Base-by-base conservation (phyloP, 2,888 invertebrate species). In the Drosophila lutescens region DNA sequence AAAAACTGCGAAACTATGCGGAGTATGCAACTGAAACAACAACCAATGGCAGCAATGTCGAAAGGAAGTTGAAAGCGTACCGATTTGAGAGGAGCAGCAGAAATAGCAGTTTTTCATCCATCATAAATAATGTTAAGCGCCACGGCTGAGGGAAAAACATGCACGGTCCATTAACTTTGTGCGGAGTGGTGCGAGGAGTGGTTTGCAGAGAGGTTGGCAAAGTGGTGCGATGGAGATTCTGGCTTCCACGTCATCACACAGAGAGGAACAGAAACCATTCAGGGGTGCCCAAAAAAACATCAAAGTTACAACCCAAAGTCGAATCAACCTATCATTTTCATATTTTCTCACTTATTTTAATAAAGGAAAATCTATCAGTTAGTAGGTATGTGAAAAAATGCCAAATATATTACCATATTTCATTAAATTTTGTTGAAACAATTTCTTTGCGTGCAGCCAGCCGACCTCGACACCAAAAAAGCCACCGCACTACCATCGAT, bases 121-220 rank as follows among this genome's bases (percentile, higher is more conserved):
- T 87, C 91, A 89, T 91, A 91, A 91, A 91, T 91, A 89, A 89
- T 90, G 86, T 89, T 91, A 91, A 91, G 91, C 91, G 91, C 91
- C 91, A 91, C 84, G 90, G 91, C 89, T 91, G 90, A 91, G 86
- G 86, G 90, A 89, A 90, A 90, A 91, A 91, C 91, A 91, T 91
- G 91, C 87, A 89, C 91, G 90, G 90, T 89, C 91, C 91, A 91
- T 91, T 91, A 91, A 91, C 85, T 91, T 90, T 89, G 82, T 38
- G 38, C 38, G n/a, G 38, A n/a, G 38, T 38, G 38, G 50, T 43
- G 36, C 49, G 50, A 17, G 36, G 50, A 43, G 50, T 50, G 63
- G 41, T 43, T 50, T 26, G 50, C 51, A 15, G 36, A 50, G 34
- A 34, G 56, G 50, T 26, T 50, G 4, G 15, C 26, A 32, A 30